Conservation (phyloP, 2,113 vertebrate genomes). For the Oryzias javanicus region DNA sequence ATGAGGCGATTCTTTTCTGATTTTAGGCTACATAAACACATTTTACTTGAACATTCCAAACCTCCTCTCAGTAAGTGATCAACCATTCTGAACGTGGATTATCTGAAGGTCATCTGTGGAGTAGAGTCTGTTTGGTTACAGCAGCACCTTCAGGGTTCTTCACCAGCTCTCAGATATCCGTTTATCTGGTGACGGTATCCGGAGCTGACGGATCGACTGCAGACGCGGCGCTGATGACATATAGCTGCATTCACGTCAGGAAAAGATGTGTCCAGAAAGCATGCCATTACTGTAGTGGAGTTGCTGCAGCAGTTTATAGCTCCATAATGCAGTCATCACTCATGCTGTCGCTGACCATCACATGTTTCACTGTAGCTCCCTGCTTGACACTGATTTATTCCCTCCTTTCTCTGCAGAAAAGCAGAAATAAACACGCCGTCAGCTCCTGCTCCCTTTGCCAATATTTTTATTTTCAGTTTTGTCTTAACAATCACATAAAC, state of each 20-base stretch:
- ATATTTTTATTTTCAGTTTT: slow-evolving; percentile 27
- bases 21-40: no score
- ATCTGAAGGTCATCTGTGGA: not conserved
- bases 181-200: not conserved
- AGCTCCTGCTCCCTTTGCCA: slow-evolving; percentile 36
- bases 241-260: slow-evolving; percentile 37
- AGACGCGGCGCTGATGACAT: slow-evolving; percentile 40
- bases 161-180: not conserved
- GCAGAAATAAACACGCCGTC: slow-evolving; percentile 43
- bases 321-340: slow-evolving; percentile 71
- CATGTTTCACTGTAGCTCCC: slow-evolving; percentile 51
- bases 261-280: slow-evolving; percentile 60
- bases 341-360: slow-evolving; percentile 64
- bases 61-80: not conserved
- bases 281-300: slow-evolving; percentile 54
- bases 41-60: not conserved
- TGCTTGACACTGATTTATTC: slow-evolving; percentile 69
- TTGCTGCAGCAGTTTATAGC: slow-evolving; percentile 67
- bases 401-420: slow-evolving; percentile 6
- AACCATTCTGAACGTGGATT: not conserved
- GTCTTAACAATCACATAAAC: slow-evolving; percentile 16
- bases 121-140: not conserved
- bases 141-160: not conserved
- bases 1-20: no score
- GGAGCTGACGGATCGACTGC: not conserved